Base-by-base conservation (phyloP, 1,140 invertebrate species). In the Sesamia nonagrioides region DNA sequence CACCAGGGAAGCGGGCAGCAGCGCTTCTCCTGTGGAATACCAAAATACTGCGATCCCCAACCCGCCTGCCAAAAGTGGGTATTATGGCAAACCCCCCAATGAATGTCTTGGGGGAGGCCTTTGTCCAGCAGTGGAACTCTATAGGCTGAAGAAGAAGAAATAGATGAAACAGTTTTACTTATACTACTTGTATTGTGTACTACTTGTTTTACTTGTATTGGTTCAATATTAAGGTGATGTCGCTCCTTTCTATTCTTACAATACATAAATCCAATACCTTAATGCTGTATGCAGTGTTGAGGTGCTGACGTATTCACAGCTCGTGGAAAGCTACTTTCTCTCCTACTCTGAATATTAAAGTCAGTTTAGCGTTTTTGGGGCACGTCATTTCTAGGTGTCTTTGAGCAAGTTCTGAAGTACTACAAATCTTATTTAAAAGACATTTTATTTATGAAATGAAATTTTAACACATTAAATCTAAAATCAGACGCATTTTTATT, bases 251-350 rank as follows among this genome's bases (percentile, higher is more conserved):
- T 63, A 17, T 63, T 15, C 60, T 2, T 48, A 40, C 40, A 27
- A 17, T 27, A 21, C 18, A 68, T 45, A 68, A 68, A 68, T 68
- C 63, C 63, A 48, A 68, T 68, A 68, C 40, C 40, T 68, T 48
- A 48, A 48, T 68, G 40, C 63, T 48, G 40, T 68, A 45, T 27
- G 18, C 42, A 13, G 48, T 40, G 63, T 6, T 68, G 63, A 68
- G 63, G 48, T 68, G 63, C 63, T 68, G 63, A 68, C 63, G 63
- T 68, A 40, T 61, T 18, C 48, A 48, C 35, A 63, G 63, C 42
- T 68, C 42, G 63, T 68, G 63, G 42, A 68, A 45, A 68, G 48
- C 42, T 61, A 17, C 15, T 27, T 48, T 48, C 42, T 68, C 21
- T 11, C 42, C 40, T 15, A 48, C 63, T 27, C 42, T 5, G 60